Evolutionary conservation across 2,797 vertebrate species (phyloP), one percentile per base, ranked within the genome.

Genomic region (Brachymystax lenok): DNA sequence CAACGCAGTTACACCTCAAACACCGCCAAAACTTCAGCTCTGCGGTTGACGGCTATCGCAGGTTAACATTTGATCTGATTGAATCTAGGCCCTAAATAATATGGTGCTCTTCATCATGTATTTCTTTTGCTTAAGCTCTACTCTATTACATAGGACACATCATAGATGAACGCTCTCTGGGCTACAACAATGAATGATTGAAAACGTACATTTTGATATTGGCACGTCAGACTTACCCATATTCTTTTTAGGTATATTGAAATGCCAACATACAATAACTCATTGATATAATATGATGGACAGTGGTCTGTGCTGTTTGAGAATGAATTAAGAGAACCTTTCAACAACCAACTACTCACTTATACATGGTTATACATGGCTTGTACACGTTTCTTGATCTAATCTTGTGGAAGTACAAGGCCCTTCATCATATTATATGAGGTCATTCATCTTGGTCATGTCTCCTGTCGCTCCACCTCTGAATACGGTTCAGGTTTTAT

Each of bases 191-290:
- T 30, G 10, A 24, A 28, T 30, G 63, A 66, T 16, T 66, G 27
- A 66, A 66, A 66, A 66, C 2, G 0, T 14, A 28, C 63, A 66
- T 59, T 59, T 21, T 10, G 19, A 59, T 69, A 70, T n/a, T 46
- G n/a, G 40, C 40, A 46, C 2, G 13, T 5, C 3, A 19, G 28
- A 13, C 5, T 10, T 16, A 59, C 67, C 56, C 56, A 81, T 77
- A 75, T 71, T 63, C 27, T 74, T 68, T 59, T 79, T 81, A 71
- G 75, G 71, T 78, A 76, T 76, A 85, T 78, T 81, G 75, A 82
- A 74, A 78, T 69, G 73, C 56, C 84, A 79, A 35, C 19, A 19
- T 64, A 72, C 54, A 73, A 33, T 73, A 79, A 82, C 79, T 86
- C 76, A 86, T 67, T 51, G 30, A 54, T 67, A 28, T 79, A 84